Percentiles rank a stretch among this genome's conserved stretches.
Conservation (phyloP, 2,888 invertebrate species). For the Pasiphila rectangulata region DNA sequence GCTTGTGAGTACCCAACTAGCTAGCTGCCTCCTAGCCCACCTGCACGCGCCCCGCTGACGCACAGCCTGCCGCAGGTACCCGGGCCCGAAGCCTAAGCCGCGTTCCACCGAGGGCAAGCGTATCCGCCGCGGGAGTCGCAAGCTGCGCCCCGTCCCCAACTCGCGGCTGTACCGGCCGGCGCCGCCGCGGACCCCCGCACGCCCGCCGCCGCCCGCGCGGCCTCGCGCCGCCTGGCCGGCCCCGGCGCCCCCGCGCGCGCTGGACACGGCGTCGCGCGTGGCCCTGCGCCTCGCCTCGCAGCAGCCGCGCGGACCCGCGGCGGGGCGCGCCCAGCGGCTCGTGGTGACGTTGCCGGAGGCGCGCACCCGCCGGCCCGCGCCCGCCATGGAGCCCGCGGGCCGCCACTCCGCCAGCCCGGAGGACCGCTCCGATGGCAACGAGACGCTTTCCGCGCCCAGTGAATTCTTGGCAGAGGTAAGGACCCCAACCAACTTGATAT, state of each 20-base stretch:
- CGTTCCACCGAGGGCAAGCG: slow-evolving; percentile 24
- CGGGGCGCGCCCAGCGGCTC: slow-evolving; percentile 43
- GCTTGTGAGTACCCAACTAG: slow-evolving; percentile 48
- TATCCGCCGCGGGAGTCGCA: slow-evolving; percentile 38
- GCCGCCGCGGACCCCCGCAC: slow-evolving; percentile 39
- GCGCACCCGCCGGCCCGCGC: slow-evolving; percentile 16
- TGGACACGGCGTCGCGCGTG: slow-evolving; percentile 42
- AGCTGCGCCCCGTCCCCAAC: slow-evolving; percentile 53
- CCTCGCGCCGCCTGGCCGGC: slow-evolving; percentile 44
- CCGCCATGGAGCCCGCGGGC: slow-evolving; percentile 44
- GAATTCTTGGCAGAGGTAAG: slow-evolving; percentile 77
- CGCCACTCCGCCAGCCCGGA: slow-evolving; percentile 80
- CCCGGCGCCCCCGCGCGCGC: slow-evolving; percentile 38
- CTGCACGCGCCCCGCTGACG: background rate
- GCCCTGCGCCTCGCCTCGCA: slow-evolving; percentile 33
- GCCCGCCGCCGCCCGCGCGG: slow-evolving; percentile 37
- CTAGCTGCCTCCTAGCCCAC: background rate
- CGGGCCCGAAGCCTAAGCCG: slow-evolving; percentile 37
- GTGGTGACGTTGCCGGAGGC: slow-evolving; percentile 37
- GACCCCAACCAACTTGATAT: background rate
- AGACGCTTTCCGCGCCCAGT: slow-evolving; percentile 87
- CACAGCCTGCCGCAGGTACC: slow-evolving; percentile 41
- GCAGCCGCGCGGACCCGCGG: slow-evolving; percentile 27
- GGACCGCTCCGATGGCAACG: slow-evolving; percentile 86
- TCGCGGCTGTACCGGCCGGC: slow-evolving; percentile 61